Percentiles rank a stretch among this genome's conserved stretches.
Evolutionary conservation across 2,797 vertebrate species (phyloP).

Genomic region (Podargus strigoides): DNA sequence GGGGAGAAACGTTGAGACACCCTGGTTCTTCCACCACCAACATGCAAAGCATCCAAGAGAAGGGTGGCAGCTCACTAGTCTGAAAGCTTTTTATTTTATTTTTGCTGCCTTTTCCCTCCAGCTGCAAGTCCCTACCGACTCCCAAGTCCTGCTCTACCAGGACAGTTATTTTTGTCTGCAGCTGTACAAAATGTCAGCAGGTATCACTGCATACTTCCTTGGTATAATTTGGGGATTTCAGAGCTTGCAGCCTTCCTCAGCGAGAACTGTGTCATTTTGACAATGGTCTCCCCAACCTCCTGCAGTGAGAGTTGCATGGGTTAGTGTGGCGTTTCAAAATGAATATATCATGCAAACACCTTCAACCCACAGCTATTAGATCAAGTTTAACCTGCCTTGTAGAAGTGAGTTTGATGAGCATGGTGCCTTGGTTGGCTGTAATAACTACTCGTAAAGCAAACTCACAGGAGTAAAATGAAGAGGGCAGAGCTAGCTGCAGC

Average conservation of each 20-base stretch:
- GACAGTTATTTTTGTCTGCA: not conserved
- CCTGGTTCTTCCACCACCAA: not conserved
- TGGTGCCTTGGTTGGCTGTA: not conserved
- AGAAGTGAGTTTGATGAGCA: not conserved
- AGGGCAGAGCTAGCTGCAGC: not conserved
- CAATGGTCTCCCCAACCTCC: not conserved
- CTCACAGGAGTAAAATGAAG: not conserved
- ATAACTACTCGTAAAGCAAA: not conserved
- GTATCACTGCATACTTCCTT: not conserved
- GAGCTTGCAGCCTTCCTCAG: not conserved
- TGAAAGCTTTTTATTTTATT: not conserved
- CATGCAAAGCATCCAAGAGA: not conserved
- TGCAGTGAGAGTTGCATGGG: not conserved
- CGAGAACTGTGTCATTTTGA: not conserved
- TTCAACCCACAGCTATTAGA: not conserved
- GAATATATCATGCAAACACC: not conserved
- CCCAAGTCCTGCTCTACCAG: accelerated
- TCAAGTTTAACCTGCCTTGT: not conserved
- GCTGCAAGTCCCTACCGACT: not conserved
- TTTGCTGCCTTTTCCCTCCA: not conserved
- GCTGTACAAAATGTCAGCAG: not conserved
- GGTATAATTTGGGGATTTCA: not conserved
- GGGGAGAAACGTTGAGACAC: not conserved
- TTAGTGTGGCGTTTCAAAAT: not conserved
- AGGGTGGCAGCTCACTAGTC: not conserved